Evolutionary conservation across 35 echinoderm and acorn worm genomes (phyloP).

Genomic region (Diadema setosum): DNA sequence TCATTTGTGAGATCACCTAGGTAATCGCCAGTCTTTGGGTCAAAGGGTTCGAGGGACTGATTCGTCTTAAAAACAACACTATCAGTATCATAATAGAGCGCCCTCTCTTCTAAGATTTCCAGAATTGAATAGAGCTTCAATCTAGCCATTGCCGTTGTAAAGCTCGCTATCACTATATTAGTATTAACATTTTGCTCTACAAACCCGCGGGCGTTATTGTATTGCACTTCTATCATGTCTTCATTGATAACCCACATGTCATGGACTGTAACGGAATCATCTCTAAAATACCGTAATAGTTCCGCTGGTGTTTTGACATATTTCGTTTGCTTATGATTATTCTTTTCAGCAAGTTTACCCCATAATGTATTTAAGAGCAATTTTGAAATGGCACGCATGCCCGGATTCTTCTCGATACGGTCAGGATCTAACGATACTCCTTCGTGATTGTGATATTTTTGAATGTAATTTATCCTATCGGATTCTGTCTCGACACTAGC

Average conservation of each 20-base stretch:
- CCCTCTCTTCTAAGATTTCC: neutral
- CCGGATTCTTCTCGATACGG: conserved; percentile 12
- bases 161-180: conserved; percentile 67
- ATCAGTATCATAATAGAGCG: conserved; percentile 53
- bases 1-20: conserved; percentile 61
- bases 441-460: neutral
- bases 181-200: neutral
- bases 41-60: neutral
- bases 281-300: neutral
- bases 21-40: conserved; percentile 26
- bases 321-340: conserved; percentile 7
- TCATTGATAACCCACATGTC: conserved; percentile 4
- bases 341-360: conserved; percentile 58
- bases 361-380: conserved; percentile 43
- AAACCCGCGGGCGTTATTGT: neutral
- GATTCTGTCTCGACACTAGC: neutral
- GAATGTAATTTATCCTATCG: conserved; percentile 1
- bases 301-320: neutral
- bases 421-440: neutral
- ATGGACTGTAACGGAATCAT: neutral
- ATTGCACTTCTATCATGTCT: neutral
- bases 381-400: conserved; percentile 16
- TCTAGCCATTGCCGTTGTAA: conserved; percentile 59
- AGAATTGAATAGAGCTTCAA: conserved; percentile 47
- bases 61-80: neutral